These are phyloP conservation scores for Hipparchia sbordonii DNA, from an alignment of 2,888 invertebrate genomes.

Conservation along the genomic window DNA sequence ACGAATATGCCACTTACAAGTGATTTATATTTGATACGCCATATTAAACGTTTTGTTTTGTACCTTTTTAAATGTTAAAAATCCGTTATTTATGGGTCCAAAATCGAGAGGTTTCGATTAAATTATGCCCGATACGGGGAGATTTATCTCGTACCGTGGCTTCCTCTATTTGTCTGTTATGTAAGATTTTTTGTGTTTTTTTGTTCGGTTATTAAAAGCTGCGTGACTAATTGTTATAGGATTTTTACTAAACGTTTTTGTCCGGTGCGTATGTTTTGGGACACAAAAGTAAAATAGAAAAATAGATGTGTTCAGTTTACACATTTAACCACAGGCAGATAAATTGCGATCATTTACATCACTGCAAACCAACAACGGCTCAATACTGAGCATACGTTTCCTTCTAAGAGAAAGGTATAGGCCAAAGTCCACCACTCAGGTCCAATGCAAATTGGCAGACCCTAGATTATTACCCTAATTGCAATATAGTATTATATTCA, in stretches of 20 bases:
- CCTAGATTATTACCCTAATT: too few species aligned
- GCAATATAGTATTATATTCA: too few species aligned
- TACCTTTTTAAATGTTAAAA: slow-evolving; percentile 76
- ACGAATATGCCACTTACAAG: slow-evolving; percentile 76
- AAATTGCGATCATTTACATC: not conserved
- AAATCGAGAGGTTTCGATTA: slow-evolving; percentile 80
- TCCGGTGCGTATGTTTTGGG: slow-evolving; percentile 2
- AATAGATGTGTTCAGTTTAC: not conserved
- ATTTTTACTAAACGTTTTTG: slow-evolving; percentile 26
- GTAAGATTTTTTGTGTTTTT: slow-evolving; percentile 42
- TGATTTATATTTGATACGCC: slow-evolving; percentile 80
- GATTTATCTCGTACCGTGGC: slow-evolving; percentile 72
- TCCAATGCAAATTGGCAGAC: too few species aligned
- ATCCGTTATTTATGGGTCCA: slow-evolving; percentile 79
- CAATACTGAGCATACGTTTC: too few species aligned
- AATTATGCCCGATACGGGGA: slow-evolving; percentile 75
- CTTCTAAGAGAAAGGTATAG: too few species aligned
- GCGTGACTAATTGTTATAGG: slow-evolving; percentile 43
- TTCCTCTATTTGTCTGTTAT: slow-evolving; percentile 65
- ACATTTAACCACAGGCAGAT: not conserved
- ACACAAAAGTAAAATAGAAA: slow-evolving; percentile 7
- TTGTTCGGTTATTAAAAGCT: slow-evolving; percentile 33
- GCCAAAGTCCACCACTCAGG: too few species aligned
- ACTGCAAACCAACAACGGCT: too few species aligned
- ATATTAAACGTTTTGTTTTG: slow-evolving; percentile 80